These are phyloP conservation scores for Dyspetes luteomarginatus DNA, from an alignment of 2,888 invertebrate genomes.

Conservation along the genomic window DNA sequence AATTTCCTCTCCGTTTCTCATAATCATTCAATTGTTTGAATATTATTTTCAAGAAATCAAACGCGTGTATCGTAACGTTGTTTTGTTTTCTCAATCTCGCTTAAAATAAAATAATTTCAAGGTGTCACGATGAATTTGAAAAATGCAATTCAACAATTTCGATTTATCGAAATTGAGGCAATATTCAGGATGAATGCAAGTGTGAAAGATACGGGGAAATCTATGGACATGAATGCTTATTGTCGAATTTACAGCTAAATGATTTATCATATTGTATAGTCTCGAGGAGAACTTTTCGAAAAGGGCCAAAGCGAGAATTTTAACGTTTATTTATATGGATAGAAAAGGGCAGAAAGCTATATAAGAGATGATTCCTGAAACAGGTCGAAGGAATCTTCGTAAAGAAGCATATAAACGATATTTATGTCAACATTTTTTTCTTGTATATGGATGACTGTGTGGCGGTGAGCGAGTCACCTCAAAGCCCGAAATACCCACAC, in stretches of 20 bases:
- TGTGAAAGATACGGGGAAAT: constrained; percentile 1
- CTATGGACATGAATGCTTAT: constrained; percentile 63
- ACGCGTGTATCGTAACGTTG: no score
- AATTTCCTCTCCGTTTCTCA: background rate
- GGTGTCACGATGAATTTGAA: constrained; percentile 20
- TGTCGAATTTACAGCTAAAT: constrained; percentile 57
- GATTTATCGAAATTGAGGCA: background rate
- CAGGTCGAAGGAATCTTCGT: constrained; percentile 55
- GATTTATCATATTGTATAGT: constrained; percentile 69
- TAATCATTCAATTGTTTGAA: background rate
- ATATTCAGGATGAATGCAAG: constrained; percentile 5
- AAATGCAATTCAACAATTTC: constrained; percentile 41
- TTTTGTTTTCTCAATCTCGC: no score
- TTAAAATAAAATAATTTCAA: no score
- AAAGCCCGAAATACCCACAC: constrained; percentile 63
- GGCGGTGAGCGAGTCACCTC: constrained; percentile 60
- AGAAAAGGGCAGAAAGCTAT: background rate
- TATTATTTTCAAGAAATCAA: no score
- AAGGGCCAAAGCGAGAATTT: constrained; percentile 36
- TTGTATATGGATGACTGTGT: constrained; percentile 36
- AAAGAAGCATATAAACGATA: constrained; percentile 69
- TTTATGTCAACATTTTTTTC: constrained; percentile 74
- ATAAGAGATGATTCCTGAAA: constrained; percentile 59
- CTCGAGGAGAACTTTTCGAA: background rate
- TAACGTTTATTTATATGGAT: constrained; percentile 17